phyloP scores from a whole-genome alignment of 2,888 invertebrate species.

The Lepeophtheirus nordmannii region DNA sequence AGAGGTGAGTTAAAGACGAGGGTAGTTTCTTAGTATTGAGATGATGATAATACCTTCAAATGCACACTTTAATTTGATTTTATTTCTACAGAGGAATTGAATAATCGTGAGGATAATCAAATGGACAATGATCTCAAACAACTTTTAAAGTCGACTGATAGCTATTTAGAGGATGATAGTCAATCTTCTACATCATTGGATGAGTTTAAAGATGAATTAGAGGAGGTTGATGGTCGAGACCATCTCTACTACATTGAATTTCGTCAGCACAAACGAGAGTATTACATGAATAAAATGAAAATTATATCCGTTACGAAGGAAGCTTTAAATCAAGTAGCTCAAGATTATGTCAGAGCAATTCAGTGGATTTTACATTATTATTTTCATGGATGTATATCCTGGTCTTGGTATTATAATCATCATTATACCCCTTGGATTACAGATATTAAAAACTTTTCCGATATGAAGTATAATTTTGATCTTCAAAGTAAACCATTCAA shows the following conservation, averaged over 20 bases:
- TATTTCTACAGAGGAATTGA: not conserved
- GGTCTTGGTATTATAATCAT: slow-evolving; percentile 96
- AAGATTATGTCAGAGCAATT: slow-evolving; percentile 75
- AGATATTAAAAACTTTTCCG: slow-evolving; percentile 51
- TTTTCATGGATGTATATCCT: slow-evolving; percentile 86
- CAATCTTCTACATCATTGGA: not conserved
- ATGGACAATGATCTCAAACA: slow-evolving; percentile 11
- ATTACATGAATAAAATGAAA: slow-evolving; percentile 77
- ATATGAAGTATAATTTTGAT: slow-evolving; percentile 63
- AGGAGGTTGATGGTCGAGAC: not conserved
- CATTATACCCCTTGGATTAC: slow-evolving; percentile 95
- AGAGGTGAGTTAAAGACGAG: no score
- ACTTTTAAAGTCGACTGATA: slow-evolving; percentile 1
- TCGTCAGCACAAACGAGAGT: slow-evolving; percentile 65
- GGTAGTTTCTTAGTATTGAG: no score
- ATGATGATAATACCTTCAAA: no score
- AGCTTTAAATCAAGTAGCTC: slow-evolving; percentile 61
- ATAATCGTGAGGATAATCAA: not conserved
- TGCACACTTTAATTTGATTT: no score
- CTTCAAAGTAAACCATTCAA: slow-evolving; percentile 62
- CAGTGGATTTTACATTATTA: slow-evolving; percentile 96
- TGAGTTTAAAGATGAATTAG: not conserved
- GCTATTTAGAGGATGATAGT: slow-evolving; percentile 5
- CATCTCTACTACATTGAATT: slow-evolving; percentile 46
- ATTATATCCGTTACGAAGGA: slow-evolving; percentile 48